A percentile compares a stretch with the other conserved stretches of the same genome.
These are phyloP conservation scores for Drosophila prosaltans DNA, from an alignment of 1,140 invertebrate genomes.

Conservation along the genomic window DNA sequence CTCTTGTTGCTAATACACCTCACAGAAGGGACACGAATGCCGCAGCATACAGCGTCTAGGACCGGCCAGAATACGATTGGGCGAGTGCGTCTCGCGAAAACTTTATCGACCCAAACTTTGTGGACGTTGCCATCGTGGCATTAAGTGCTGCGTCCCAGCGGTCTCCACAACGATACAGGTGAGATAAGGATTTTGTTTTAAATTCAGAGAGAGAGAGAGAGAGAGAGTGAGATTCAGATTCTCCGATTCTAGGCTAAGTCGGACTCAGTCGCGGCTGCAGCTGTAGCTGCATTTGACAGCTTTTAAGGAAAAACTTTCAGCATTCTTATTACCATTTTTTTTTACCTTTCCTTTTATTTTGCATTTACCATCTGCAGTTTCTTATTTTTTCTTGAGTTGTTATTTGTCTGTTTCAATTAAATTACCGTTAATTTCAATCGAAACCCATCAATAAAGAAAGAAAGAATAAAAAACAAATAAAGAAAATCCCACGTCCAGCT, in stretches of 20 bases:
- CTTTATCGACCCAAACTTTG: constrained; percentile 87
- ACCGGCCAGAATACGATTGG: constrained; percentile 85
- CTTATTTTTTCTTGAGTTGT: constrained; percentile 28
- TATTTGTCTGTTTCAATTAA: constrained; percentile 57
- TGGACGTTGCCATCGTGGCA: constrained; percentile 84
- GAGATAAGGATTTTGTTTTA: constrained; percentile 33
- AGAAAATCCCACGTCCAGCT: constrained; percentile 17
- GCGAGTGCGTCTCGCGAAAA: constrained; percentile 86
- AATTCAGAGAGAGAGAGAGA: neutral
- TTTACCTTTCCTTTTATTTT: neutral
- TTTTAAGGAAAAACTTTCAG: neutral
- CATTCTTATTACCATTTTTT: neutral
- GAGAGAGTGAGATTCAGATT: neutral
- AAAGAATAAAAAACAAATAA: constrained; percentile 10
- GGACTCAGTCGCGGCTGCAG: constrained; percentile 17
- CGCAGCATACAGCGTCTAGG: constrained; percentile 86
- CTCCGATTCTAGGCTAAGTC: constrained; percentile 32
- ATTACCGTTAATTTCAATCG: constrained; percentile 57
- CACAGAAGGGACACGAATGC: constrained; percentile 87
- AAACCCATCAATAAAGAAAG: constrained; percentile 31
- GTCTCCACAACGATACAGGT: constrained; percentile 86
- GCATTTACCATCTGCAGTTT: constrained; percentile 15
- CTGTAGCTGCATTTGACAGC: constrained; percentile 17
- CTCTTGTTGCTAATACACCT: neutral
- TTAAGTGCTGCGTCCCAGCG: constrained; percentile 85